A percentile compares a stretch with the other conserved stretches of the same genome.
Evolutionary conservation across 2,888 invertebrate species (phyloP).

Genomic region (Drosophila phalerata): DNA sequence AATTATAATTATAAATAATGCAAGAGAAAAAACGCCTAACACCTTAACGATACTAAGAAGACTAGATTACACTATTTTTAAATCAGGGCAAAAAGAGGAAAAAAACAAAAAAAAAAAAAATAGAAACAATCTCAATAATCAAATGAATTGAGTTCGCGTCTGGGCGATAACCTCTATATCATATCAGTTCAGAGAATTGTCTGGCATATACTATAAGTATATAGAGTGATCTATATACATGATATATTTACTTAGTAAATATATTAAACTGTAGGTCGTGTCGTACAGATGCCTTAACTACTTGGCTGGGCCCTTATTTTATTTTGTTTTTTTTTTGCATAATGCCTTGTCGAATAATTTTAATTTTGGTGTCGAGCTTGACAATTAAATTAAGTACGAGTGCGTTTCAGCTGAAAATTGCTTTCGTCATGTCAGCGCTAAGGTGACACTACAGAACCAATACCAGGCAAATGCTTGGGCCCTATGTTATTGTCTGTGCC

Average conservation of each 20-base stretch:
- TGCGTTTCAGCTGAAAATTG: slow-evolving; percentile 41
- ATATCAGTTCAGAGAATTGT: slow-evolving; percentile 58
- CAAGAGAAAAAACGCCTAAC: neutral
- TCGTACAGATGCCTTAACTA: slow-evolving; percentile 30
- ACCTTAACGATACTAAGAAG: slow-evolving; percentile 11
- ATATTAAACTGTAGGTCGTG: slow-evolving; percentile 33
- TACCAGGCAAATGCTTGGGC: slow-evolving; percentile 14
- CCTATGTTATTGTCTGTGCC: slow-evolving; percentile 20
- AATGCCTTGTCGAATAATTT: slow-evolving; percentile 44
- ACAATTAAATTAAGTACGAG: slow-evolving; percentile 51
- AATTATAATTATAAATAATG: slow-evolving; percentile 41
- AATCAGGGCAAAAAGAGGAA: slow-evolving; percentile 25
- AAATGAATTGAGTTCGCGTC: slow-evolving; percentile 71
- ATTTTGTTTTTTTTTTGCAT: slow-evolving; percentile 40
- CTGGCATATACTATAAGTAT: slow-evolving; percentile 9
- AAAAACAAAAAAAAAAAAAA: slow-evolving; percentile 9
- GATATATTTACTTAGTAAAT: slow-evolving; percentile 20
- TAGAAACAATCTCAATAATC: slow-evolving; percentile 41
- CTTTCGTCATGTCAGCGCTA: slow-evolving; percentile 61
- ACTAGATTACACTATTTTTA: slow-evolving; percentile 23
- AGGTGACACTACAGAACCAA: slow-evolving; percentile 67
- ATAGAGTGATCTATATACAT: neutral
- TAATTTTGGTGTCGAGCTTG: slow-evolving; percentile 29
- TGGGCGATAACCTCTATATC: slow-evolving; percentile 69
- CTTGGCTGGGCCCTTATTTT: slow-evolving; percentile 5